Percentiles rank a stretch among this genome's conserved stretches.
Conservation (phyloP, 2,113 vertebrate genomes). For the Ursus arctos region DNA sequence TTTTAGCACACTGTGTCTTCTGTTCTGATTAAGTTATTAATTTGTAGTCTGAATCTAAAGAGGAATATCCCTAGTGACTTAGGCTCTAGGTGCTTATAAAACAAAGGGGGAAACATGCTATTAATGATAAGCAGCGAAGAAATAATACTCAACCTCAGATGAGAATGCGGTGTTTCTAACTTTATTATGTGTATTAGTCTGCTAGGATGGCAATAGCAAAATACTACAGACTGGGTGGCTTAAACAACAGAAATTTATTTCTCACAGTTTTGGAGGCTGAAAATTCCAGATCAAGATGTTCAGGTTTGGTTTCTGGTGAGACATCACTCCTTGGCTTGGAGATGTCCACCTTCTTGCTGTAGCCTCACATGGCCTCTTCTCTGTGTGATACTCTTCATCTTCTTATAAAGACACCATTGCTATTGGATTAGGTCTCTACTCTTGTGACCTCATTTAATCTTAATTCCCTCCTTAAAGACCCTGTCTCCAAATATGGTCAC, state of each 20-base stretch:
- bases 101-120: not conserved
- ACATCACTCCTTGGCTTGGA: not conserved
- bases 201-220: not conserved
- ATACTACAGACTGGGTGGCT: not conserved
- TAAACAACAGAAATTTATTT: not conserved
- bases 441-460: not conserved
- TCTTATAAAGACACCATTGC: not conserved
- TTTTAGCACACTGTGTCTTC: conserved; percentile 18
- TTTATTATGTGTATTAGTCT: not conserved
- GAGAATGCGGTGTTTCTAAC: not conserved
- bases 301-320: conserved; percentile 9
- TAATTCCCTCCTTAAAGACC: not conserved
- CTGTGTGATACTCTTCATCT: not conserved
- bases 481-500: not conserved
- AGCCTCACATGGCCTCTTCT: not conserved
- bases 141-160: conserved; percentile 29
- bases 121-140: conserved; percentile 16
- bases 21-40: conserved; percentile 62
- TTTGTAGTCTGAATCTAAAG: conserved; percentile 56
- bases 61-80: conserved; percentile 11
- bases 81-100: conserved; percentile 26
- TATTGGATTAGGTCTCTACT: not conserved
- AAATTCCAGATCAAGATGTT: not conserved
- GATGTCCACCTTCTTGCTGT: not conserved
- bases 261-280: not conserved